These are phyloP conservation scores for Myiopsitta monachus DNA, from an alignment of 2,113 vertebrate species.

Conservation along the genomic window DNA sequence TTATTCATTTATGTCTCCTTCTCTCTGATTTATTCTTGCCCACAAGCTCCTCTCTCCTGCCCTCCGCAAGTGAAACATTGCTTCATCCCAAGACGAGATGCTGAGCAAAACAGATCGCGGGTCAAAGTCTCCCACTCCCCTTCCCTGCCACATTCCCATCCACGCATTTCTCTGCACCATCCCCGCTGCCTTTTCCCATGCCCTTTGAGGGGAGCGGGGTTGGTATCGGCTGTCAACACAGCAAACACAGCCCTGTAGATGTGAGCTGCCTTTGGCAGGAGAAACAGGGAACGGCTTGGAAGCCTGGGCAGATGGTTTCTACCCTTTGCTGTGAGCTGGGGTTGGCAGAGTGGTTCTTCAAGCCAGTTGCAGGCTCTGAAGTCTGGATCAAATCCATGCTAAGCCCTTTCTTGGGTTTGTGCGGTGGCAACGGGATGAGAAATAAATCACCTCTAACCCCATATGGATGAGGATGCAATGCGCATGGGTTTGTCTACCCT, in stretches of 20 bases:
- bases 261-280: background rate
- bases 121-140: slow-evolving; percentile 30
- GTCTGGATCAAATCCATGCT: accelerated
- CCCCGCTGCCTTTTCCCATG: slow-evolving; percentile 30
- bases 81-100: background rate
- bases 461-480: accelerated
- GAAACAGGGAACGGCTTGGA: background rate
- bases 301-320: background rate
- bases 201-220: background rate
- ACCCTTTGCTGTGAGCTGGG: background rate
- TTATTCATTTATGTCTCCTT: background rate
- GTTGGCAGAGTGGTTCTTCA: background rate
- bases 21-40: background rate
- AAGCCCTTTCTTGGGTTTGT: background rate
- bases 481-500: background rate
- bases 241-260: background rate
- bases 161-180: background rate
- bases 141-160: background rate
- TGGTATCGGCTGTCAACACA: background rate
- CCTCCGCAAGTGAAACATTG: background rate
- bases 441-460: background rate
- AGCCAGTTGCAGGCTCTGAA: background rate
- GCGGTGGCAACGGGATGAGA: accelerated
- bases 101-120: slow-evolving; percentile 14
- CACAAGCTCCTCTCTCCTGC: background rate